phyloP scores from a whole-genome alignment of 2,888 invertebrate species.

The Microplitis manilae region DNA sequence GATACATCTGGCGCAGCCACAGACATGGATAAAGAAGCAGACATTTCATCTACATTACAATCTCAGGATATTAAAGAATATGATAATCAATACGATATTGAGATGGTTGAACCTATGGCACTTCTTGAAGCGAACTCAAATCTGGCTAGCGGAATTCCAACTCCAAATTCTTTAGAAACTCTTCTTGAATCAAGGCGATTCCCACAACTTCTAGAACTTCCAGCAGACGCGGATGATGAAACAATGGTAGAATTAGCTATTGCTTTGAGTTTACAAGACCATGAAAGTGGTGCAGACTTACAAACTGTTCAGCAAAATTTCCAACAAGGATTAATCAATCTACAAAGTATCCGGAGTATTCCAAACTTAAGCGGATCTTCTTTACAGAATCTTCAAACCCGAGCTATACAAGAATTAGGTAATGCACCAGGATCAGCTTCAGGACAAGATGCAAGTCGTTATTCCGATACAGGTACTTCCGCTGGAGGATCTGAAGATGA shows the following conservation, averaged over 20 bases:
- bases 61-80: constrained; percentile 72
- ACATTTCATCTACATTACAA: constrained; percentile 60
- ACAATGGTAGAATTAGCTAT: constrained; percentile 97
- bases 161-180: constrained; percentile 71
- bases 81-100: constrained; percentile 76
- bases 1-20: constrained; percentile 73
- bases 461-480: constrained; percentile 87
- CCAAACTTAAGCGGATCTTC: constrained; percentile 71
- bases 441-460: constrained; percentile 73
- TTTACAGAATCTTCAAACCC: constrained; percentile 73
- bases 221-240: constrained; percentile 96
- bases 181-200: constrained; percentile 76
- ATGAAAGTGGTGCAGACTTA: constrained; percentile 74
- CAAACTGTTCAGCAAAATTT: constrained; percentile 73
- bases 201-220: constrained; percentile 88
- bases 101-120: constrained; percentile 77
- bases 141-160: constrained; percentile 55
- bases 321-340: constrained; percentile 68
- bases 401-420: constrained; percentile 63
- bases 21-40: constrained; percentile 67
- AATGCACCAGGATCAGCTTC: constrained; percentile 60
- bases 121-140: constrained; percentile 74
- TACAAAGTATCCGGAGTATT: constrained; percentile 71
- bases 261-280: constrained; percentile 92
- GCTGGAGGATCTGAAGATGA: constrained; percentile 95